Evolutionary conservation across 2,888 invertebrate species (phyloP).

Genomic region (Acronicta leporina): DNA sequence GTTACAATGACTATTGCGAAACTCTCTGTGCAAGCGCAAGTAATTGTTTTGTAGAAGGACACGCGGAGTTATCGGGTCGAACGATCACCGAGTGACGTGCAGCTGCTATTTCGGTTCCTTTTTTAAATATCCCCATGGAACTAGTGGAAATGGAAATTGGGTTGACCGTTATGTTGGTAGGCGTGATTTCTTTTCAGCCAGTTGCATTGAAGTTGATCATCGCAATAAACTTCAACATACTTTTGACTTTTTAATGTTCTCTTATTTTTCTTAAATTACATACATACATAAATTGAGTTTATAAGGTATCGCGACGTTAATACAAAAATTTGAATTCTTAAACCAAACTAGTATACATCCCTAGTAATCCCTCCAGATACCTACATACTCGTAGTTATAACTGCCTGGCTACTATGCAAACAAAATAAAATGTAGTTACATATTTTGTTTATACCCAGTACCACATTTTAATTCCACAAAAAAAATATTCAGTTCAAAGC

Average conservation of each 20-base stretch:
- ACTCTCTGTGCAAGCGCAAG: constrained; percentile 76
- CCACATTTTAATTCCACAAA: constrained; percentile 2
- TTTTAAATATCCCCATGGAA: constrained; percentile 70
- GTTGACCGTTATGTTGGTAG: constrained; percentile 29
- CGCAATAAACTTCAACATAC: too few relatives aligned
- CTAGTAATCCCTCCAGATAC: too few relatives aligned
- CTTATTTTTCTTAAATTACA: too few relatives aligned
- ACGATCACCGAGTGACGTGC: constrained; percentile 76
- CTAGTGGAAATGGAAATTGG: constrained; percentile 64
- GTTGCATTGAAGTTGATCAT: background rate
- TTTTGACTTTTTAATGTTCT: too few relatives aligned
- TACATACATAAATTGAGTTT: too few relatives aligned
- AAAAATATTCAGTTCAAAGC: constrained; percentile 23
- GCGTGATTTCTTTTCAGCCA: constrained; percentile 7
- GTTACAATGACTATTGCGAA: constrained; percentile 75
- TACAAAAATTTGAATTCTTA: too few relatives aligned
- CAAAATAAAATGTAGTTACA: too few relatives aligned
- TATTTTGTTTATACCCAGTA: background rate
- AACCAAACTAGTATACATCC: too few relatives aligned
- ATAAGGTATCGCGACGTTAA: too few relatives aligned
- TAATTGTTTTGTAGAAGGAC: constrained; percentile 87
- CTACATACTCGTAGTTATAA: too few relatives aligned
- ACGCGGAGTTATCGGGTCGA: constrained; percentile 73
- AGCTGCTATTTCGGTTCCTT: constrained; percentile 80
- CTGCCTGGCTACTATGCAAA: too few relatives aligned